Evolutionary conservation across 2,113 vertebrate genomes (phyloP).

Genomic region (Syrrhaptes paradoxus): DNA sequence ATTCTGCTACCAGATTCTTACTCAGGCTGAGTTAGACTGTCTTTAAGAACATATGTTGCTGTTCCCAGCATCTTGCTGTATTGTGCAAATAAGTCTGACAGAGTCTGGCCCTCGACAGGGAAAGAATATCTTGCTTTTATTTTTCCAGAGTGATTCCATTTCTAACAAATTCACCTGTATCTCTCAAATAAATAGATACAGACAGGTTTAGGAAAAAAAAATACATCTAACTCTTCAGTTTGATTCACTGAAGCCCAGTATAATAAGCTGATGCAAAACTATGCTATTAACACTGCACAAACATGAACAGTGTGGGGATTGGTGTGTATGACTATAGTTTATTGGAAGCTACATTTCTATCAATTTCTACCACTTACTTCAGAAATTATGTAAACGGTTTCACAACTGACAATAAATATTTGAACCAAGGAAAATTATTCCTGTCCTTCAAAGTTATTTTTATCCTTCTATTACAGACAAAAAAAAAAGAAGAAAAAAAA

Average conservation of each 20-base stretch:
- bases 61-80: neutral
- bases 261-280: neutral
- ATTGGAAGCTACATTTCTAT: neutral
- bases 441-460: neutral
- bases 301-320: neutral
- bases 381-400: neutral
- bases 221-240: neutral
- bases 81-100: neutral
- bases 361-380: neutral
- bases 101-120: neutral
- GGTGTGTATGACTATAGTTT: neutral
- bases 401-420: neutral
- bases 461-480: neutral
- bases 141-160: neutral
- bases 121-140: neutral
- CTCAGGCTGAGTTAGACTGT: neutral
- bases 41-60: neutral
- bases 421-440: neutral
- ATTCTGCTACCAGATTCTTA: neutral
- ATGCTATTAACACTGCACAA: neutral
- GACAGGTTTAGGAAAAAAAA: neutral
- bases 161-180: neutral
- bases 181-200: neutral
- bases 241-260: neutral
- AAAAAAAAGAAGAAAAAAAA: neutral